Conservation (phyloP, 2,113 vertebrate genomes). For the Oncorhynchus mykiss region DNA sequence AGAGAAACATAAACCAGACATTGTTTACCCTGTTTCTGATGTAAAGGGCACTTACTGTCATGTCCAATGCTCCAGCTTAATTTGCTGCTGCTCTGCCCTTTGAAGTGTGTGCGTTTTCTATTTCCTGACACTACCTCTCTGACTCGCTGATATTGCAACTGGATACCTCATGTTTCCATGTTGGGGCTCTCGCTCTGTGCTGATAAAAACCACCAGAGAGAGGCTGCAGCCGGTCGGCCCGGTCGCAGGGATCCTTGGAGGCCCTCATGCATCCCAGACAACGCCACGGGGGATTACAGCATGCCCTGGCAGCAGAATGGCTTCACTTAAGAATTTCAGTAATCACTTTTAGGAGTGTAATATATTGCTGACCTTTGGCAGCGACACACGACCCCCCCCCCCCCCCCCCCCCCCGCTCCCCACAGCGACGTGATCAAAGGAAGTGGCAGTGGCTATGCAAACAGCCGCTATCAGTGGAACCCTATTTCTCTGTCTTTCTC, state of each 20-base stretch:
- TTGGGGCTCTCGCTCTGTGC: slow-evolving; percentile 66
- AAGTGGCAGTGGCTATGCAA: slow-evolving; percentile 77
- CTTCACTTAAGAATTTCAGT: slow-evolving; percentile 85
- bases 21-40: slow-evolving; percentile 74
- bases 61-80: slow-evolving; percentile 74
- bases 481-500: slow-evolving; percentile 58
- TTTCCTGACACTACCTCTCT: slow-evolving; percentile 70
- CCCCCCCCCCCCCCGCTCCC: slow-evolving; percentile 46
- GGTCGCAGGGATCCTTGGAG: slow-evolving; percentile 66
- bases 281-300: slow-evolving; percentile 79
- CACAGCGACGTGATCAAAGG: slow-evolving; percentile 79
- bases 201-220: slow-evolving; percentile 79
- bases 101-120: slow-evolving; percentile 77
- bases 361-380: slow-evolving; percentile 84
- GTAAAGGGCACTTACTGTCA: slow-evolving; percentile 76
- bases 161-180: slow-evolving; percentile 78
- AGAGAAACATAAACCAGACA: slow-evolving; percentile 69
- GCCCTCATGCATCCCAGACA: slow-evolving; percentile 72
- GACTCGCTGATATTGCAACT: slow-evolving; percentile 69
- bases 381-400: slow-evolving; percentile 77
- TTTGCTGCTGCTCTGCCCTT: slow-evolving; percentile 69
- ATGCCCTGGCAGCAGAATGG: slow-evolving; percentile 81
- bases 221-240: background rate
- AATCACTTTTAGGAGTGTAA: slow-evolving; percentile 86
- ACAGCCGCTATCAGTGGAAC: slow-evolving; percentile 78